A percentile compares a stretch with the other conserved stretches of the same genome.
Evolutionary conservation across 2,113 vertebrate genomes (phyloP).

Genomic region (Polypterus senegalus): DNA sequence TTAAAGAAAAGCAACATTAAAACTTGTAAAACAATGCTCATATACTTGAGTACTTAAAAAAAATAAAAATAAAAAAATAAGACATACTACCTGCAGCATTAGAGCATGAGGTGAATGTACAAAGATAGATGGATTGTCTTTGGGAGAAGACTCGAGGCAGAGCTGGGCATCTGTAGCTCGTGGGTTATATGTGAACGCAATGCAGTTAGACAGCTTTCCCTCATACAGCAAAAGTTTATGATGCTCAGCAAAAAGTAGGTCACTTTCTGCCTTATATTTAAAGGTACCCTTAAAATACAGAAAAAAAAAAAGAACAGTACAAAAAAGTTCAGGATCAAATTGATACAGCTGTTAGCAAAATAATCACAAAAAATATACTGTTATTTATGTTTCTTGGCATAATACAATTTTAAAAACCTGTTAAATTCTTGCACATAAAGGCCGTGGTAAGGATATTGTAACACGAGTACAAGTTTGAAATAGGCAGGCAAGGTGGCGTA

Average conservation of each 20-base stretch:
- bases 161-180: conserved; percentile 93
- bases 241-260: conserved; percentile 86
- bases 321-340: background rate
- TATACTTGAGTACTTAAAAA: background rate
- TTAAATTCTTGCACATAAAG: too few relatives aligned
- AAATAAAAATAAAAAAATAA: conserved; percentile 1
- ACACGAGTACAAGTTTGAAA: too few relatives aligned
- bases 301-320: background rate
- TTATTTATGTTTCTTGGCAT: too few relatives aligned
- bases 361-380: too few relatives aligned
- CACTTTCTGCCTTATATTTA: conserved; percentile 93
- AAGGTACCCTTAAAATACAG: conserved; percentile 69
- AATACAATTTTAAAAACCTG: too few relatives aligned
- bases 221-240: conserved; percentile 88
- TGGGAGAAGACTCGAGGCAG: conserved; percentile 92
- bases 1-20: background rate
- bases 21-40: background rate
- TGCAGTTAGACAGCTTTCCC: conserved; percentile 75
- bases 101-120: conserved; percentile 95
- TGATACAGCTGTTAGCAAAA: too few relatives aligned
- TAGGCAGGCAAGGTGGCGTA: too few relatives aligned
- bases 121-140: conserved; percentile 90
- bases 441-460: too few relatives aligned
- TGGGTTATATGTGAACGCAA: conserved; percentile 91
- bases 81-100: conserved; percentile 84